Evolutionary conservation across 2,797 vertebrate species (phyloP), one percentile per base, ranked within the genome.

Genomic region (Peromyscus aztecus): DNA sequence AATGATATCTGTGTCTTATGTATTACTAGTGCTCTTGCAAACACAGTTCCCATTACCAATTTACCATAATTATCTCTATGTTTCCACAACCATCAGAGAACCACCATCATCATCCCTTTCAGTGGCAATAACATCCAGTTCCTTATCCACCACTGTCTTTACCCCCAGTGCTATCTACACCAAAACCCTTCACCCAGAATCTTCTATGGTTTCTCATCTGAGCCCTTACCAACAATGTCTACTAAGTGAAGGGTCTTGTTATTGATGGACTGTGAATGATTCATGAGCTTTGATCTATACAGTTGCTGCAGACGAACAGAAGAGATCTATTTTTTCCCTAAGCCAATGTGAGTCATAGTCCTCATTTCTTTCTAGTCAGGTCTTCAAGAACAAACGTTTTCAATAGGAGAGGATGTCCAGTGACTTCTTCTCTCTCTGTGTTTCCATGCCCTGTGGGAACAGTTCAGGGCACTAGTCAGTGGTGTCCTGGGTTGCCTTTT

Each of bases 301-400:
- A 10, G 12, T 90, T n/a, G 94, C 24, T 78, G 16, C 19, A 84
- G 31, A 16, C 46, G 6, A 34, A 7, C 19, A 78, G 52, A 94
- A 87, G 34, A 86, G 10, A 75, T 71, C 23, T 10, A 5, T 78
- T 91, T 83, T 40, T 92, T 89, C 57, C 29, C 65, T 76, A 24
- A 37, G 3, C 27, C 34, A 49, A 65, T 14, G 9, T 43, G 69
- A 92, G 19, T 89, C 46, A 46, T 27, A 94, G 24, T 69, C 73
- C 29, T 27, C 65, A 40, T 46, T 92, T 97, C 71, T 71, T 13
- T 85, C 10, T 23, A 5, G 13, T 6, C 67, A 57, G 3, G 4
- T 80, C 75, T 96, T 92, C 34, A 87, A 61, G 59, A 95, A 87
- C 82, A 77, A 84, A 97, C 69, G 1, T 14, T 94, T 43, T 92